These are phyloP conservation scores for Albula goreensis DNA, from an alignment of 2,113 vertebrate species.

Conservation along the genomic window DNA sequence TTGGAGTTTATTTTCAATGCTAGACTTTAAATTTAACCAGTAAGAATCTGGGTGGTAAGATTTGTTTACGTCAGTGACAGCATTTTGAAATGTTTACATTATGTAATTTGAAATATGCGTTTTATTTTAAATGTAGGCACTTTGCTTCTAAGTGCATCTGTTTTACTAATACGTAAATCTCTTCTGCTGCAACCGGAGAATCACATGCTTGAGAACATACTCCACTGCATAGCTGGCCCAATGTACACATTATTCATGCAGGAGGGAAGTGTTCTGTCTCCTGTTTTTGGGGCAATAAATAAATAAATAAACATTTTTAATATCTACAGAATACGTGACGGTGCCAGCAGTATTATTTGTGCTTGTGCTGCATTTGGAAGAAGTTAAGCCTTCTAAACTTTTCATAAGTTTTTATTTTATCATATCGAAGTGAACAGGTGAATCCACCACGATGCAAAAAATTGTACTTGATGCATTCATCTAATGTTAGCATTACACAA, in stretches of 20 bases:
- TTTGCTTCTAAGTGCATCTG: background rate
- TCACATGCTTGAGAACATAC: background rate
- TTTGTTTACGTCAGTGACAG: constrained; percentile 9
- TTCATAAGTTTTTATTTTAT: background rate
- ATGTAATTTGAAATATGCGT: constrained; percentile 21
- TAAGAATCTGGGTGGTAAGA: background rate
- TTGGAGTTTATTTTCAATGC: constrained; percentile 17
- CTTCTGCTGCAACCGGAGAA: background rate
- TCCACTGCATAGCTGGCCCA: background rate
- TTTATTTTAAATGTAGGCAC: background rate
- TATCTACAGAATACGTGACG: too few species aligned
- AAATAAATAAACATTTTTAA: background rate
- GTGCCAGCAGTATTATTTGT: background rate
- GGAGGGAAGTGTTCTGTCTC: background rate
- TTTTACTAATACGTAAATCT: background rate
- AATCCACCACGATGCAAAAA: background rate
- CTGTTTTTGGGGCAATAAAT: background rate
- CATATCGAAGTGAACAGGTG: background rate
- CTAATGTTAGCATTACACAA: background rate
- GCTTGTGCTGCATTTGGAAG: background rate
- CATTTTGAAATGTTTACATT: constrained; percentile 24
- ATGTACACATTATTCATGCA: background rate
- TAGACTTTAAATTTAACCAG: constrained; percentile 6
- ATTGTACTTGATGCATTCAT: background rate
- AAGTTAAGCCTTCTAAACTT: background rate